phyloP scores from a whole-genome alignment of 2,113 vertebrate species.

The Thunnus thynnus region DNA sequence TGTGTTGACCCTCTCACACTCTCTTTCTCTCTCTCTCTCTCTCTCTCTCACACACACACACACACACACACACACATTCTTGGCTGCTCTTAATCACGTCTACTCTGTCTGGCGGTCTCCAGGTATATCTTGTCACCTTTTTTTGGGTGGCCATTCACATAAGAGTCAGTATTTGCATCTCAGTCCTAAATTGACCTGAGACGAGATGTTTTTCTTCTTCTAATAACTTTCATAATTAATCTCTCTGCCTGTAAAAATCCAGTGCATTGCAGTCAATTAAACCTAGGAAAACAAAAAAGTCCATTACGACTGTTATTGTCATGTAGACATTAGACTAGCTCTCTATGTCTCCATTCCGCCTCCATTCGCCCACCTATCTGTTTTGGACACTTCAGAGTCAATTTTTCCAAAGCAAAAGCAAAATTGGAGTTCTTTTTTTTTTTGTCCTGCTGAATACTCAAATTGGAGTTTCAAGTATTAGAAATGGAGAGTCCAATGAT shows the following conservation, averaged over 20 bases:
- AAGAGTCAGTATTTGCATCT: too few species aligned
- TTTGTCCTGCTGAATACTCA: slow-evolving; percentile 30
- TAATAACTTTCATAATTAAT: slow-evolving; percentile 44
- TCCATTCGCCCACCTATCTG: background rate
- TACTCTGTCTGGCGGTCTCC: background rate
- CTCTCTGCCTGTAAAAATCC: slow-evolving; percentile 17
- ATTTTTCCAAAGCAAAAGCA: slow-evolving; percentile 23
- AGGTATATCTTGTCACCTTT: background rate
- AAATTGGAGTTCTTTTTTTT: slow-evolving; percentile 13
- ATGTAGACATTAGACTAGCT: background rate
- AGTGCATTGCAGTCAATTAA: slow-evolving; percentile 17
- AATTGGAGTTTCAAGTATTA: slow-evolving; percentile 38
- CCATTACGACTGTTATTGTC: slow-evolving; percentile 7
- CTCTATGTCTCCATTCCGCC: background rate
- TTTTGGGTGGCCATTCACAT: slow-evolving; percentile 1
- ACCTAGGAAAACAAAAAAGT: slow-evolving; percentile 12
- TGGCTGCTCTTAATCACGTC: background rate
- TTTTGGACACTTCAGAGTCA: slow-evolving; percentile 25
- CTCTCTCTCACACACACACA: background rate
- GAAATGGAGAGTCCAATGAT: slow-evolving; percentile 49
- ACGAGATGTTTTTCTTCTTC: background rate
- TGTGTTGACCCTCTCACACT: slow-evolving; percentile 16
- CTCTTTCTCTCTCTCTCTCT: slow-evolving; percentile 3
- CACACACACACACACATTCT: background rate
- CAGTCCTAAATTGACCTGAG: background rate